Percentiles rank a stretch among this genome's conserved stretches.
These are phyloP conservation scores for Sphaerodactylus townsendi DNA, from an alignment of 2,113 vertebrate species.

Conservation along the genomic window DNA sequence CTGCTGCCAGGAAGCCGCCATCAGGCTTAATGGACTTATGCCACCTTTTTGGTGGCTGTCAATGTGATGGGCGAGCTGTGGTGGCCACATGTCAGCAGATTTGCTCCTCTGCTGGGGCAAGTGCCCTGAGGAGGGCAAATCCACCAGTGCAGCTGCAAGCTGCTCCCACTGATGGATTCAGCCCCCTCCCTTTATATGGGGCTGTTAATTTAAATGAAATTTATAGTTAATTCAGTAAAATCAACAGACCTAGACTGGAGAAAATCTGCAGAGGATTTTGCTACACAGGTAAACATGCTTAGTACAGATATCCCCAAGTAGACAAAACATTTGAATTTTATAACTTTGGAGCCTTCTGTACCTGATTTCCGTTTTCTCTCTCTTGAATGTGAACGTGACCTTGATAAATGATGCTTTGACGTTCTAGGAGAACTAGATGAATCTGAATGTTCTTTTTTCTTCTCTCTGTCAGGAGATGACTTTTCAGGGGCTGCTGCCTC, in stretches of 20 bases:
- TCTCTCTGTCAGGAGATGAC: slow-evolving; percentile 81
- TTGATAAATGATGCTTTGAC: slow-evolving; percentile 91
- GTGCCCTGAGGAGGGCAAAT: too few relatives aligned
- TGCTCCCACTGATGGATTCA: too few relatives aligned
- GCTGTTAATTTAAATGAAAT: background rate
- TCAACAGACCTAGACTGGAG: too few relatives aligned
- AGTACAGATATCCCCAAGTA: background rate
- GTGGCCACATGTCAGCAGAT: too few relatives aligned
- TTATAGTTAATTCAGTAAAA: background rate
- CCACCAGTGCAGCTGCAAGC: too few relatives aligned
- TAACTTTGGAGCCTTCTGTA: slow-evolving; percentile 39
- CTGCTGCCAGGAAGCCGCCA: too few relatives aligned
- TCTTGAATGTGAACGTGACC: slow-evolving; percentile 89
- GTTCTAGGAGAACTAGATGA: slow-evolving; percentile 86
- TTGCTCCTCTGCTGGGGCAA: too few relatives aligned
- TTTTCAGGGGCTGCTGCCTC: slow-evolving; percentile 79
- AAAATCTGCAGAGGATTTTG: too few relatives aligned
- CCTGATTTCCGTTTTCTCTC: slow-evolving; percentile 87
- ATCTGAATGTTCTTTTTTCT: slow-evolving; percentile 86
- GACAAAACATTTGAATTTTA: background rate
- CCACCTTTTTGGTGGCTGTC: too few relatives aligned
- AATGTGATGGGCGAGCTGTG: too few relatives aligned
- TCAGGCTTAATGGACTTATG: too few relatives aligned
- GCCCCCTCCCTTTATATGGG: slow-evolving; percentile 4
- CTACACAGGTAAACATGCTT: background rate